Conservation (phyloP, 2,113 vertebrate species). For the Melanerpes aurifrons region DNA sequence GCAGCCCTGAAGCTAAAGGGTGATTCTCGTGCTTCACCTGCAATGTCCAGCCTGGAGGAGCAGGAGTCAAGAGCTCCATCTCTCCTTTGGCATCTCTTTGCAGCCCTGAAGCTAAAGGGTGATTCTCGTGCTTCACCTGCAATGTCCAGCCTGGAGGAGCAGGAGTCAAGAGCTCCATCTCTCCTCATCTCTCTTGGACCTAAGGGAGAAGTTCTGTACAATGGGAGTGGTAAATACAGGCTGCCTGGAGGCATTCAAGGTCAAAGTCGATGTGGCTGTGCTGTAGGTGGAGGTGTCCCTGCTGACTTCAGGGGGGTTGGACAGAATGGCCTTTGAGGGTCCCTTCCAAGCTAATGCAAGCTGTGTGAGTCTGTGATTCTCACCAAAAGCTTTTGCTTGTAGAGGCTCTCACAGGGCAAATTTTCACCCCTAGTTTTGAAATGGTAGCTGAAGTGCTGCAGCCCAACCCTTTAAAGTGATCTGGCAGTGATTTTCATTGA, state of each 20-base stretch:
- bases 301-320: too few relatives aligned
- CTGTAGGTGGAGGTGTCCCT: too few relatives aligned
- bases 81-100: too few relatives aligned
- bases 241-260: too few relatives aligned
- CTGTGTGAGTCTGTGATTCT: neutral
- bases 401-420: neutral
- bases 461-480: neutral
- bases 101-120: neutral
- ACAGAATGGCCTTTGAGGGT: too few relatives aligned
- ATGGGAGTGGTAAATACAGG: too few relatives aligned
- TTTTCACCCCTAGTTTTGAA: neutral
- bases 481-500: neutral
- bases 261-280: too few relatives aligned
- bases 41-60: neutral
- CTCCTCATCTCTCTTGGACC: too few relatives aligned
- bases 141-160: neutral
- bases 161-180: neutral
- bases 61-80: neutral
- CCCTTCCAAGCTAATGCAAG: too few relatives aligned
- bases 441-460: neutral
- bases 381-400: neutral
- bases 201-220: too few relatives aligned
- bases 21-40: neutral
- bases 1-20: neutral
- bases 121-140: neutral